Evolutionary conservation across 2,113 vertebrate species (phyloP), one percentile per base, ranked within the genome.

Genomic region (Tenrec ecaudatus): DNA sequence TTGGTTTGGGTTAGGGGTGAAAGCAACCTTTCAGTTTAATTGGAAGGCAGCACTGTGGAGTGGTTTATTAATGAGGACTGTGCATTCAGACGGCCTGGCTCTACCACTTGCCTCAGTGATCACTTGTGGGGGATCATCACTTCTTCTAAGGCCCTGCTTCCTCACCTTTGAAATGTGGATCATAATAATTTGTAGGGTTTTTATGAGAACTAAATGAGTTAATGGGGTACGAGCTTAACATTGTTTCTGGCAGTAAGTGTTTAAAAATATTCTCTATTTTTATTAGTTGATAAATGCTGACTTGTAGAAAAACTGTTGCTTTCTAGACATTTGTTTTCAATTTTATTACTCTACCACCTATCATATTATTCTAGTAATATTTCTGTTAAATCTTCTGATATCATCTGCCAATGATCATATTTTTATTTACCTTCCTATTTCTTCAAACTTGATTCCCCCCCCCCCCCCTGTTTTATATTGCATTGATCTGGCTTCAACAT

Each of bases 281-380:
- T 85, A 25, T 69, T 82, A 86, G 57, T 29, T 31, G 31, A 25
- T 82, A 89, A 88, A 93, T 94, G 29, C 47, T 86, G 36, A 1
- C 77, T 92, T 71, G 58, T 69, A 71, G 57, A 85, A 80, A 89
- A 86, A 2, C 38, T 80, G 17, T 88, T 80, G 86, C 88, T 83
- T 95, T 96, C n/a, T 84, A 10, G 33, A 47, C 86, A 89, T 47
- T 92, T 85, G 43, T 71, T 94, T 94, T 97, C 19, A 80, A 36
- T 66, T 73, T 69, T 83, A 91, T 82, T 71, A 25, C 20, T 79
- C 8, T 71, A 53, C 3, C 83, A 75, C 90, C 81, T 95, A 31
- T 84, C 85, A 82, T 93, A 76, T 47, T 94, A 64, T 40, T 85
- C 25, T 83, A n/a, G 47, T 86, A 53, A 40, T 79, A 85, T 80